Percentiles rank a stretch among this genome's conserved stretches.
phyloP scores from a whole-genome alignment of 2,113 vertebrate genomes.

The Salminus brasiliensis region DNA sequence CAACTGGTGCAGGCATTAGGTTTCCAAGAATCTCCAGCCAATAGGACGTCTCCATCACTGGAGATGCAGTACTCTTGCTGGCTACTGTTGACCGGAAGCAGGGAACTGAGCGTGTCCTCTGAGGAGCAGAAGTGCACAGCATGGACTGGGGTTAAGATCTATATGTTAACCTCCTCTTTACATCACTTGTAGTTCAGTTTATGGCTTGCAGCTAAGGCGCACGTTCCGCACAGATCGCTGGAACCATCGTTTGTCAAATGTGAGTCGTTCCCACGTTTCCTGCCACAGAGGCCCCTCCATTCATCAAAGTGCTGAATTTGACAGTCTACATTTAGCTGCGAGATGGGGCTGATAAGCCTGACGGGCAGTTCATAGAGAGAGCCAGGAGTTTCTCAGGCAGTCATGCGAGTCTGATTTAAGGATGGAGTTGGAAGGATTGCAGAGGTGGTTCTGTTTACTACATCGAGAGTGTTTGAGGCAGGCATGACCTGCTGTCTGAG shows the following conservation, averaged over 20 bases:
- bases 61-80: slow-evolving; percentile 79
- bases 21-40: slow-evolving; percentile 80
- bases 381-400: slow-evolving; percentile 55
- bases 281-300: slow-evolving; percentile 62
- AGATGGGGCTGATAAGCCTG: slow-evolving; percentile 69
- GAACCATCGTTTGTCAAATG: slow-evolving; percentile 63
- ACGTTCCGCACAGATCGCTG: slow-evolving; percentile 47
- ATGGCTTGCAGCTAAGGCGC: neutral
- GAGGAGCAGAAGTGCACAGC: slow-evolving; percentile 33
- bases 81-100: slow-evolving; percentile 73
- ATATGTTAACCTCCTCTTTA: no score
- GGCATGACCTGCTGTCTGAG: slow-evolving; percentile 7
- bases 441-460: slow-evolving; percentile 6
- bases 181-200: neutral
- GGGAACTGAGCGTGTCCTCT: slow-evolving; percentile 70
- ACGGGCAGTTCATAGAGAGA: slow-evolving; percentile 60
- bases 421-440: slow-evolving; percentile 45
- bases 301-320: slow-evolving; percentile 66
- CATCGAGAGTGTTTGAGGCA: slow-evolving; percentile 39
- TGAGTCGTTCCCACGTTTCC: slow-evolving; percentile 72
- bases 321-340: slow-evolving; percentile 60
- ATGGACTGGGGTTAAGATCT: neutral
- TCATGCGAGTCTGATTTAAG: slow-evolving; percentile 69
- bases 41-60: slow-evolving; percentile 76
- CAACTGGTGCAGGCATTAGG: slow-evolving; percentile 82